Evolutionary conservation across 2,888 invertebrate species (phyloP), one percentile per base, ranked within the genome.

Genomic region (Drosophila monieri): DNA sequence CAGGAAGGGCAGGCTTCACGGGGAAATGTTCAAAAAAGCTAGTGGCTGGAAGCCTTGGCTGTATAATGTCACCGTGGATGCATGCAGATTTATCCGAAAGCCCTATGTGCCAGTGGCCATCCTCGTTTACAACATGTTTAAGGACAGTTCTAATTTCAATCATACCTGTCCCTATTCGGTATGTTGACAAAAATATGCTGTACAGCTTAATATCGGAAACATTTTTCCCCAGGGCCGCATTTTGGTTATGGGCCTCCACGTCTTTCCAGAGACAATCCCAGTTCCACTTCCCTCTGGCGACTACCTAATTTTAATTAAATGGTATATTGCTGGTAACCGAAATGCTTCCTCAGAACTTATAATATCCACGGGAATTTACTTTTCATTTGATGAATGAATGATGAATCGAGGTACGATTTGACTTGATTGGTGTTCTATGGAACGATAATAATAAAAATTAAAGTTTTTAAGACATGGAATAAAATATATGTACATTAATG

Each of bases 11-110:
- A 2, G 1, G 6, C 1, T 46, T 10, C 32, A 39, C 6, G 37
- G 23, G 3, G 18, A 39, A 14, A 37, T 57, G 15, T 57, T 58
- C 3, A 52, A 58, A n/a, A 52, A 32, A 15, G 58, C 35, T 12
- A 58, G 35, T 43, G 52, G 58, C 6, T 59, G 25, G 4, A 59
- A 52, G 35, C 59, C 59, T 10, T 59, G 59, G 59, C 53, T 59
- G 3, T 52, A 46, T 23, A 54, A 59, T 9, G 8, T 46, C 10
- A 46, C 44, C 27, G 3, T 46, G 1, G 53, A 52, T 21, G 44
- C 6, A 3, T 59, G 59, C 15, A n/a, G 54, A 9, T 60, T 60
- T 6, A 10, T 14, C 4, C 30, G 39, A 8, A 39, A 25, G 0
- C 15, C 18, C 0, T 47, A 30, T 30, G 2, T 15, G 6, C 60